phyloP scores from a whole-genome alignment of 2,113 vertebrate species.

The Pachyramphus minor region DNA sequence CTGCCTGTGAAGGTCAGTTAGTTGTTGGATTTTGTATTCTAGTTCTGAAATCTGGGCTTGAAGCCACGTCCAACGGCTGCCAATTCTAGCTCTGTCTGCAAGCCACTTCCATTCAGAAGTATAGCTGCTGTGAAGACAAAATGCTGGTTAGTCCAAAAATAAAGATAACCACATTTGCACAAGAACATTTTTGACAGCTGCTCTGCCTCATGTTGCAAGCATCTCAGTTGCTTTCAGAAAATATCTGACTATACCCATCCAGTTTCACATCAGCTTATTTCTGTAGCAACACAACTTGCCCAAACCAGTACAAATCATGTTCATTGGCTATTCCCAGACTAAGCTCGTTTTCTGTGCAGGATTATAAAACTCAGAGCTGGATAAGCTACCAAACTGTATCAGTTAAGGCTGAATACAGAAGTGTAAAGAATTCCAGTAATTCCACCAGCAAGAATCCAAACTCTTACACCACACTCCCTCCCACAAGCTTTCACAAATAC shows the following conservation, averaged over 20 bases:
- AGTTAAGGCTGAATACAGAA: not conserved
- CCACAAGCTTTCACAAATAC: not conserved
- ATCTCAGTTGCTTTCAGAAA: constrained; percentile 53
- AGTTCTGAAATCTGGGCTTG: constrained; percentile 87
- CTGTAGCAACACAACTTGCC: not conserved
- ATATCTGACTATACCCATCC: constrained; percentile 32
- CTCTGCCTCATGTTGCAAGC: constrained; percentile 42
- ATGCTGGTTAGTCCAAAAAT: constrained; percentile 67
- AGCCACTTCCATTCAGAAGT: constrained; percentile 86
- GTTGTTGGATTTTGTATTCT: constrained; percentile 85
- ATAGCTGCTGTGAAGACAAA: constrained; percentile 76
- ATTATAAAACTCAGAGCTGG: not conserved
- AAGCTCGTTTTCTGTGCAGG: not conserved
- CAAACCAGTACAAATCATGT: not conserved
- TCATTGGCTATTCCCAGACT: not conserved
- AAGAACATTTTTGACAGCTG: constrained; percentile 62
- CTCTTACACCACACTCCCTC: not conserved
- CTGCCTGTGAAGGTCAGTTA: constrained; percentile 83
- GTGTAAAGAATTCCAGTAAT: constrained; percentile 1
- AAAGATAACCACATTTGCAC: constrained; percentile 61
- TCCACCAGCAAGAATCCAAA: not conserved
- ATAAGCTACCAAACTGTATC: not conserved
- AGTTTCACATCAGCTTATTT: constrained; percentile 35
- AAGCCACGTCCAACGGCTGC: constrained; percentile 94
- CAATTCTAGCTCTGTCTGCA: constrained; percentile 84